Percentiles rank a stretch among this genome's conserved stretches.
Conservation (phyloP, 2,888 invertebrate genomes). For the Torymus aiolomorphi region DNA sequence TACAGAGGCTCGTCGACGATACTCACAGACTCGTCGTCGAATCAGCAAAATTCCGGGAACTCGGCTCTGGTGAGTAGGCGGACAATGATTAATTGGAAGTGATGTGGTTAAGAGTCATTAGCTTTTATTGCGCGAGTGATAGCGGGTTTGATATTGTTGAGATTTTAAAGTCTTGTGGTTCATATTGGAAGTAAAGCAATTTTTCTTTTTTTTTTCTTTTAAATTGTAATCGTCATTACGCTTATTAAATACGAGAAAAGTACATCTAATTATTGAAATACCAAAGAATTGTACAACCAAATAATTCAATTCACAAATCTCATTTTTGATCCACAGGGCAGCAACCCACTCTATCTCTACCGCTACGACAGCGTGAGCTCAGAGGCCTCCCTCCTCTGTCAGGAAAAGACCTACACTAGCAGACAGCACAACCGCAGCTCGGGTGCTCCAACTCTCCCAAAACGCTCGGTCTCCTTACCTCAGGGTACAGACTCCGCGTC, state of each 20-base stretch:
- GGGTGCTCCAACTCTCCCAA: constrained; percentile 79
- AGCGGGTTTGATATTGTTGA: no score
- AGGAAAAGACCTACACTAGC: constrained; percentile 63
- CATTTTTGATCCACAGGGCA: constrained; percentile 23
- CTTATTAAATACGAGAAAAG: no score
- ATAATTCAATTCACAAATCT: not conserved
- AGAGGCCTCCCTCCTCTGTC: constrained; percentile 81
- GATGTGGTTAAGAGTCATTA: no score
- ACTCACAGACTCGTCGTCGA: constrained; percentile 85
- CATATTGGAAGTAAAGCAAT: no score
- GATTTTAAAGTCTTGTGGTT: no score
- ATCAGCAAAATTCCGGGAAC: constrained; percentile 77
- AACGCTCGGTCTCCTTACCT: constrained; percentile 81
- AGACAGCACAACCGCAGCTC: constrained; percentile 53
- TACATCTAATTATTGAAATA: no score
- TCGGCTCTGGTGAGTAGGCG: constrained; percentile 35
- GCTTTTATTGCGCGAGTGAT: no score
- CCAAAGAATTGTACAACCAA: no score
- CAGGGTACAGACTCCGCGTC: constrained; percentile 77
- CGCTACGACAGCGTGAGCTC: constrained; percentile 88
- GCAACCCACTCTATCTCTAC: constrained; percentile 87
- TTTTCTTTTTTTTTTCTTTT: no score
- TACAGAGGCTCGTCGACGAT: constrained; percentile 91
- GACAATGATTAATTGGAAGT: no score
- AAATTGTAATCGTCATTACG: no score